Evolutionary conservation across 2,797 vertebrate genomes (phyloP).

Genomic region (Centroberyx gerrardi): DNA sequence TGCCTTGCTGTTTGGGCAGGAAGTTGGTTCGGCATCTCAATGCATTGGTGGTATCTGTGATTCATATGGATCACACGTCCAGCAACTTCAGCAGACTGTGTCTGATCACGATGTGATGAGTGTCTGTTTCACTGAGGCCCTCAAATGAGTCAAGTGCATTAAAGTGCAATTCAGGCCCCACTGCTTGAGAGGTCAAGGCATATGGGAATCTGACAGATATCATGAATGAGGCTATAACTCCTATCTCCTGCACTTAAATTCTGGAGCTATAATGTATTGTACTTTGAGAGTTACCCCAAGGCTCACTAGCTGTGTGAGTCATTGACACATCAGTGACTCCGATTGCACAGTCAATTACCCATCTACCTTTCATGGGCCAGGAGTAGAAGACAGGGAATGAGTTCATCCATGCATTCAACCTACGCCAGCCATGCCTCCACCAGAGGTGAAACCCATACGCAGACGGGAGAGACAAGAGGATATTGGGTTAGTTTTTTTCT

Average conservation of each 20-base stretch:
- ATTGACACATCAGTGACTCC: conserved; percentile 83
- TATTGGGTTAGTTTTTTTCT: conserved; percentile 74
- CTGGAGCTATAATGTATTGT: conserved; percentile 60
- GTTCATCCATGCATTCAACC: conserved; percentile 85
- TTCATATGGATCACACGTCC: conserved; percentile 60
- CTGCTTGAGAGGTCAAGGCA: conserved; percentile 75
- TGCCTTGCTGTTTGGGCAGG: conserved; percentile 24
- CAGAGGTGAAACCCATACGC: conserved; percentile 81
- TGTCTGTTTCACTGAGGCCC: conserved; percentile 65
- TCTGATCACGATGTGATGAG: conserved; percentile 70
- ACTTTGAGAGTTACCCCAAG: conserved; percentile 77
- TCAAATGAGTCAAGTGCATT: conserved; percentile 64
- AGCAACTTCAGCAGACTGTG: conserved; percentile 62
- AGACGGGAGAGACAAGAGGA: conserved; percentile 75
- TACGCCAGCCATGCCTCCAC: conserved; percentile 70
- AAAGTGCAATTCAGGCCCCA: conserved; percentile 61
- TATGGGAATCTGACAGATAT: conserved; percentile 75
- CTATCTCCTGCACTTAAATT: conserved; percentile 70
- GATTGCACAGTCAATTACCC: conserved; percentile 87
- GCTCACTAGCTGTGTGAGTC: conserved; percentile 77
- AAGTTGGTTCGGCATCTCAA: conserved; percentile 23
- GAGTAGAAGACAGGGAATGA: conserved; percentile 77
- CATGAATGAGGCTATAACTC: conserved; percentile 70
- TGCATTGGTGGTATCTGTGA: conserved; percentile 24
- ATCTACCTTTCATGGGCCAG: conserved; percentile 79